A percentile compares a stretch with the other conserved stretches of the same genome.
Conservation (phyloP, 2,797 vertebrate genomes). For the Melanotaenia pygmaea region DNA sequence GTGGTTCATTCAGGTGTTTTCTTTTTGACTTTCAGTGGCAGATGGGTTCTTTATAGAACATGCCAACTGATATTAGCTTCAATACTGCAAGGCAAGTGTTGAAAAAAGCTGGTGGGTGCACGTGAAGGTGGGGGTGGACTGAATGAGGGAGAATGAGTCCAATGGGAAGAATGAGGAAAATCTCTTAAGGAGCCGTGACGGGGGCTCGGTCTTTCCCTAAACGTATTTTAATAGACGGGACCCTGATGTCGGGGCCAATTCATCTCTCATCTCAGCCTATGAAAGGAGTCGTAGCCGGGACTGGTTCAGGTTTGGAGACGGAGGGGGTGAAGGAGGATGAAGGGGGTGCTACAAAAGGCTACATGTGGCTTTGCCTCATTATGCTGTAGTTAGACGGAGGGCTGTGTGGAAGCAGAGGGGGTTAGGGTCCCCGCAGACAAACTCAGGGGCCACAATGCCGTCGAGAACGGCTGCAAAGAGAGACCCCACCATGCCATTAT, state of each 20-base stretch:
- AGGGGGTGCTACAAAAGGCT: conserved; percentile 86
- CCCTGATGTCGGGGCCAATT: conserved; percentile 87
- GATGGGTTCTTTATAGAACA: conserved; percentile 90
- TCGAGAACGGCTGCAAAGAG: conserved; percentile 86
- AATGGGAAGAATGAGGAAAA: conserved; percentile 87
- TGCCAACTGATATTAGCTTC: conserved; percentile 91
- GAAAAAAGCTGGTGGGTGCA: conserved; percentile 66
- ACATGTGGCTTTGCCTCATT: conserved; percentile 94
- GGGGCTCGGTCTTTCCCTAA: conserved; percentile 86
- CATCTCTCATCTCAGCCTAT: conserved; percentile 88
- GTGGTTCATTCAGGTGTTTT: conserved; percentile 82
- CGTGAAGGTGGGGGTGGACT: not conserved
- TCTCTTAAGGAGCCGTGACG: conserved; percentile 92
- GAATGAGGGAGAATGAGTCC: conserved; percentile 50
- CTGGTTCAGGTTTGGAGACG: conserved; percentile 73
- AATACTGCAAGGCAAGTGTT: conserved; percentile 85
- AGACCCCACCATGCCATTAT: conserved; percentile 92
- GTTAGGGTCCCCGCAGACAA: conserved; percentile 88
- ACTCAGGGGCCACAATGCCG: conserved; percentile 90
- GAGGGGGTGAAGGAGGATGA: conserved; percentile 67
- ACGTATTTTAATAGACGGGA: conserved; percentile 91
- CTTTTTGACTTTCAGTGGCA: conserved; percentile 85
- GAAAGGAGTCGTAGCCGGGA: conserved; percentile 88
- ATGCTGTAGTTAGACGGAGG: conserved; percentile 91
- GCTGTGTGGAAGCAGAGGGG: conserved; percentile 87